Evolutionary conservation across 2,113 vertebrate species (phyloP).

Genomic region (Mormoops blainvillei): DNA sequence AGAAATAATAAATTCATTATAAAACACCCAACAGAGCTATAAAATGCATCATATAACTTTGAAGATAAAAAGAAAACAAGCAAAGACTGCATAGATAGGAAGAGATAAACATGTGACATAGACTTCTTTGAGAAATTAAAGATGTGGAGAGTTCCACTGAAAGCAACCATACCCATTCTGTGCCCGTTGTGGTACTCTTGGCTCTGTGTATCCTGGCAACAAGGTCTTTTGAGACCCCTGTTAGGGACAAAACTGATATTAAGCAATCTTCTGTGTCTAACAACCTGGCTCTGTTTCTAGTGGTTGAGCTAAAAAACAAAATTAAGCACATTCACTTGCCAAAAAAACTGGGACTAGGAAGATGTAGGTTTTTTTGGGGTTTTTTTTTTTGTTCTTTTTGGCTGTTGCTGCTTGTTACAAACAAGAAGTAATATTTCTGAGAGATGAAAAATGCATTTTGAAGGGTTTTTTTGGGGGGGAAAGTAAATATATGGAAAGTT

Average conservation of each 20-base stretch:
- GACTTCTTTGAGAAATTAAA: conserved; percentile 58
- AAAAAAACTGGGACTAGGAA: conserved; percentile 32
- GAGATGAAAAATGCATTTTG: background rate
- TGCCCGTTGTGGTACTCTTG: background rate
- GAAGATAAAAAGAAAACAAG: conserved; percentile 24
- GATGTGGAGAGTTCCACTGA: conserved; percentile 35
- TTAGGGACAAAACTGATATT: conserved; percentile 69
- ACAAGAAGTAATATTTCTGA: conserved; percentile 38
- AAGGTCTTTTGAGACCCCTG: conserved; percentile 51
- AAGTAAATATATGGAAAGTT: background rate
- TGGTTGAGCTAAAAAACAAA: conserved; percentile 66
- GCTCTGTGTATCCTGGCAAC: conserved; percentile 71
- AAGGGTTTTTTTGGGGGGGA: background rate
- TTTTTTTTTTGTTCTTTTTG: conserved; percentile 51
- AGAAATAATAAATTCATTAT: conserved; percentile 53
- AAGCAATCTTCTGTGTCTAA: conserved; percentile 77
- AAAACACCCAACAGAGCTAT: conserved; percentile 31
- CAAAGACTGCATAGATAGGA: background rate
- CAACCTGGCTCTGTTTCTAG: conserved; percentile 70
- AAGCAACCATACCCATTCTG: conserved; percentile 7
- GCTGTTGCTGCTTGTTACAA: background rate
- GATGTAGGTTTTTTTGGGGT: conserved; percentile 31
- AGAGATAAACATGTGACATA: conserved; percentile 34
- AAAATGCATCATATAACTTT: background rate
- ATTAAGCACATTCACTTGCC: conserved; percentile 63